phyloP scores from a whole-genome alignment of 2,113 vertebrate genomes.

The Loxodonta africana region DNA sequence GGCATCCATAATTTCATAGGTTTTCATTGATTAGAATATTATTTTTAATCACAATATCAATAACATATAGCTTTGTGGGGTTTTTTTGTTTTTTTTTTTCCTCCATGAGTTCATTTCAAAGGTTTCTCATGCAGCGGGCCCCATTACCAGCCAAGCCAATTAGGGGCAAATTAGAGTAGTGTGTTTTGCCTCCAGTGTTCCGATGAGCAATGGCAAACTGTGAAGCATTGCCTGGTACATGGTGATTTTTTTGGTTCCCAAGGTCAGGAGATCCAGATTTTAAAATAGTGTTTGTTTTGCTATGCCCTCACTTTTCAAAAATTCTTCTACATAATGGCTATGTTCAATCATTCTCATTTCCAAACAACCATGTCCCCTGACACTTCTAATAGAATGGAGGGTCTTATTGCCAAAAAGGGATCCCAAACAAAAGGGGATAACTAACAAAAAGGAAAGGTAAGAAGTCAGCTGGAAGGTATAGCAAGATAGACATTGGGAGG shows the following conservation, averaged over 20 bases:
- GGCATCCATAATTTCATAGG: background rate
- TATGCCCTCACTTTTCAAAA: slow-evolving; percentile 77
- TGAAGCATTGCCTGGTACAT: slow-evolving; percentile 40
- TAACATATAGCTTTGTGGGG: background rate
- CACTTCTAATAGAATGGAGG: slow-evolving; percentile 59
- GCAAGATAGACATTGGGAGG: background rate
- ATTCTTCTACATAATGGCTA: slow-evolving; percentile 68
- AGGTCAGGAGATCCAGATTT: slow-evolving; percentile 56
- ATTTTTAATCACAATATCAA: slow-evolving; percentile 31
- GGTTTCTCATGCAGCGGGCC: background rate
- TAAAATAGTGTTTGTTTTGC: slow-evolving; percentile 75
- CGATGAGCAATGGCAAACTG: background rate
- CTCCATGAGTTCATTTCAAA: background rate
- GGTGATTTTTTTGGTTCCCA: slow-evolving; percentile 60
- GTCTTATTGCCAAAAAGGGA: slow-evolving; percentile 60
- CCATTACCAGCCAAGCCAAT: no score
- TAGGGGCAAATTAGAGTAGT: background rate
- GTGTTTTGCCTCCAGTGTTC: background rate
- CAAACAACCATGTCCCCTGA: slow-evolving; percentile 67
- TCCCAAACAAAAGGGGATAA: background rate
- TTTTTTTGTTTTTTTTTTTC: no score
- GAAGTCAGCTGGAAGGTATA: background rate
- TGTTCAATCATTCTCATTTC: slow-evolving; percentile 71
- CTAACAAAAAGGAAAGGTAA: background rate
- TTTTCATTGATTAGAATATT: background rate